A percentile compares a stretch with the other conserved stretches of the same genome.
Evolutionary conservation across 2,888 invertebrate genomes (phyloP).

Genomic region (Tethea ocularis): DNA sequence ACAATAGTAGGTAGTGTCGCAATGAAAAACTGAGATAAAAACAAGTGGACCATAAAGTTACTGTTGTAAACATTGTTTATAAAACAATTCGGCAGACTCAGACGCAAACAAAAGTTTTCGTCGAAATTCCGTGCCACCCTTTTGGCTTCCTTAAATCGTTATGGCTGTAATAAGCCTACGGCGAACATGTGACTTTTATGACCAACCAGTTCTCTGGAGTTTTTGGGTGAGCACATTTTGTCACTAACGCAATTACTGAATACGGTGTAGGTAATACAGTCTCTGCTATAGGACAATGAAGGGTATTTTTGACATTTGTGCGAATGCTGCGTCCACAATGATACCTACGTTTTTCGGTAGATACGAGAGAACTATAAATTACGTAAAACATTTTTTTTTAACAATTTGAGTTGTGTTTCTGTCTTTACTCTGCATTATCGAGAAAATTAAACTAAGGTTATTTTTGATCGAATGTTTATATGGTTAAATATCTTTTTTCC

Average conservation of each 20-base stretch:
- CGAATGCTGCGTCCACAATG: conserved; percentile 31
- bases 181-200: conserved; percentile 81
- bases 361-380: not conserved
- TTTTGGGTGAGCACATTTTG: conserved; percentile 71
- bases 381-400: not conserved
- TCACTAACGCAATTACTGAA: conserved; percentile 69
- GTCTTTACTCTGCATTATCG: no score
- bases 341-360: not conserved
- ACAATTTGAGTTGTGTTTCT: no score
- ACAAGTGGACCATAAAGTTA: conserved; percentile 77
- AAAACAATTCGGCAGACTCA: conserved; percentile 75
- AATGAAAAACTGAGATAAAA: conserved; percentile 66
- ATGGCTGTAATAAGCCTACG: conserved; percentile 77
- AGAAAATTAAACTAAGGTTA: no score
- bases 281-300: conserved; percentile 49
- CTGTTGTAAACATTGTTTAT: conserved; percentile 81
- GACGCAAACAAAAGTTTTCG: conserved; percentile 77
- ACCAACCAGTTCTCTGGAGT: conserved; percentile 70
- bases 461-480: no score
- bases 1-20: conserved; percentile 64
- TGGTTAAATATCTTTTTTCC: no score
- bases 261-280: conserved; percentile 33
- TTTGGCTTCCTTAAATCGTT: conserved; percentile 82
- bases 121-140: conserved; percentile 75
- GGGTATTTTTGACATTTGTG: conserved; percentile 56